Evolutionary conservation across 2,797 vertebrate species (phyloP).

Genomic region (Malurus splendens): DNA sequence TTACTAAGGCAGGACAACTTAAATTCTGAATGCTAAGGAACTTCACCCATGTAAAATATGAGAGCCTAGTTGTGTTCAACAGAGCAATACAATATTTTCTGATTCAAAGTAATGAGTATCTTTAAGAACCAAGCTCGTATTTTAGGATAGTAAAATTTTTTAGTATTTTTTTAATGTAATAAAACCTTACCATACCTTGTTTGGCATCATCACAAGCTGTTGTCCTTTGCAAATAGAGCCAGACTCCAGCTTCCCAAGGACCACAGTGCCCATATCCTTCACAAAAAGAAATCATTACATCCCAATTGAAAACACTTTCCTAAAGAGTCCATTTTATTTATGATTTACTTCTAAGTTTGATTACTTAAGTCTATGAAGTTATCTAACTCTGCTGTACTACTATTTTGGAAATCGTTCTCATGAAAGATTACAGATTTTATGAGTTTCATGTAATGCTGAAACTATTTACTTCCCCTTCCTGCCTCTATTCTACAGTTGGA

Average conservation of each 20-base stretch:
- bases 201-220: conserved; percentile 98
- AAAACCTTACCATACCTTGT: conserved; percentile 79
- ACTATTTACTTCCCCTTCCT: not conserved
- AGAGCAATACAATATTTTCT: not conserved
- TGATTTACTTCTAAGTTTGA: not conserved
- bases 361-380: not conserved
- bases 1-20: not conserved
- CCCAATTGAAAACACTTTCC: not conserved
- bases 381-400: not conserved
- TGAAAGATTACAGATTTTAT: not conserved
- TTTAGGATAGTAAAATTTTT: not conserved
- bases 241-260: conserved; percentile 94
- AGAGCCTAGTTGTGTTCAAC: not conserved
- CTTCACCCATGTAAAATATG: not conserved
- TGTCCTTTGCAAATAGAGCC: conserved; percentile 95
- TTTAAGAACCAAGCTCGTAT: not conserved
- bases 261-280: conserved; percentile 97
- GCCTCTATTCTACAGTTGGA: not conserved
- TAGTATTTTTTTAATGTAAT: not conserved
- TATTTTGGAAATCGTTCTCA: not conserved
- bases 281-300: not conserved
- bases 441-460: not conserved
- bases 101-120: not conserved
- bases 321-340: not conserved
- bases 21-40: not conserved